Percentiles rank a stretch among this genome's conserved stretches.
These are phyloP conservation scores for Lepidocolaptes lacrymiger DNA, from an alignment of 2,797 vertebrate genomes.

Conservation along the genomic window DNA sequence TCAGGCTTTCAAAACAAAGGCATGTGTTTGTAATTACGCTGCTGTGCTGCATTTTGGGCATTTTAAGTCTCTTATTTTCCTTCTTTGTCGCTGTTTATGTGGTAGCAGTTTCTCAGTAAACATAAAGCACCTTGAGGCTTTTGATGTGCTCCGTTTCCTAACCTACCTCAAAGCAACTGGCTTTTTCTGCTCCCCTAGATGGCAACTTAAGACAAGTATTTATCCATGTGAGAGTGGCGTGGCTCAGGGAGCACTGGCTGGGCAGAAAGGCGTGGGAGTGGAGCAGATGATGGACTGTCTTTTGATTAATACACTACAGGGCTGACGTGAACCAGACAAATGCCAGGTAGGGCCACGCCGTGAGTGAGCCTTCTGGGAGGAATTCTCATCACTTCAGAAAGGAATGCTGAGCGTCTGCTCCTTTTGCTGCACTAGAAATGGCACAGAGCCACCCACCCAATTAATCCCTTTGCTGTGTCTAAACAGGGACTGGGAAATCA, in stretches of 20 bases:
- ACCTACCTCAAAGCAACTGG: background rate
- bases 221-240: background rate
- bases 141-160: background rate
- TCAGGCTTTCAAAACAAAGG: background rate
- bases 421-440: background rate
- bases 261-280: background rate
- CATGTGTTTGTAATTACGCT: background rate
- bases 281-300: background rate
- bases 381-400: background rate
- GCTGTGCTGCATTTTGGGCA: background rate
- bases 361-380: background rate
- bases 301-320: background rate
- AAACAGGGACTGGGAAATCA: background rate
- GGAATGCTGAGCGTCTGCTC: background rate
- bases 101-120: background rate
- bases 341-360: background rate
- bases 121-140: background rate
- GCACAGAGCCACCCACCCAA: background rate
- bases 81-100: background rate
- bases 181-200: conserved; percentile 53
- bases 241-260: background rate
- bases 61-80: background rate
- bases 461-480: background rate
- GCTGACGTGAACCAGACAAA: background rate
- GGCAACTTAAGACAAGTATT: conserved; percentile 56